These are phyloP conservation scores for Drosophila erecta DNA, from an alignment of 1,140 invertebrate species.

Conservation along the genomic window DNA sequence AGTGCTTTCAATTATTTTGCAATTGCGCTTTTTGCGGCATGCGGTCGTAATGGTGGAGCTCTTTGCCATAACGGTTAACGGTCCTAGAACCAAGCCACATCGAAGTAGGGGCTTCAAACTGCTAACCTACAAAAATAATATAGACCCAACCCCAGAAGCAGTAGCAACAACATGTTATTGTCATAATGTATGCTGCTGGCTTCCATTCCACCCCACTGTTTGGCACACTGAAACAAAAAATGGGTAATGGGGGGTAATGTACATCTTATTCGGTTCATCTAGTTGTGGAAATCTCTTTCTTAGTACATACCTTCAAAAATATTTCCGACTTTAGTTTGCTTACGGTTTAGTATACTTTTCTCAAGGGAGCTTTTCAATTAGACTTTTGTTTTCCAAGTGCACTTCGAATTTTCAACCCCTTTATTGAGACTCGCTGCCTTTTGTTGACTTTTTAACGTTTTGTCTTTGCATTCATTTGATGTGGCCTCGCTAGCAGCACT, in stretches of 20 bases:
- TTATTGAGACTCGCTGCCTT: slow-evolving; percentile 41
- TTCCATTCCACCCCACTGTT: slow-evolving; percentile 24
- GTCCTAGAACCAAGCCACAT: slow-evolving; percentile 17
- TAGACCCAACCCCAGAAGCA: slow-evolving; percentile 19
- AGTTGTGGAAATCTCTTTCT: neutral
- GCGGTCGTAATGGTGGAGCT: slow-evolving; percentile 41
- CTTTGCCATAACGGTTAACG: slow-evolving; percentile 57
- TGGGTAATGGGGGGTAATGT: neutral
- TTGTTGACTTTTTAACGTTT: slow-evolving; percentile 79
- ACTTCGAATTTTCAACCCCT: slow-evolving; percentile 54
- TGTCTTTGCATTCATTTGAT: slow-evolving; percentile 69
- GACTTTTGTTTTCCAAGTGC: neutral
- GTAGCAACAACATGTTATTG: slow-evolving; percentile 71
- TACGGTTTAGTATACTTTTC: too few species aligned
- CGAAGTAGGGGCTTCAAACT: slow-evolving; percentile 11
- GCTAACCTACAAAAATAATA: slow-evolving; percentile 50
- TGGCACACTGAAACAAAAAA: neutral
- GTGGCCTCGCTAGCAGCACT: slow-evolving; percentile 33
- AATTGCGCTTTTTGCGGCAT: slow-evolving; percentile 52
- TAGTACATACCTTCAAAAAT: too few species aligned
- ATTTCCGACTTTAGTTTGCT: too few species aligned
- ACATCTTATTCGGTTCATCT: neutral
- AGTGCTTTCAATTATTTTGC: slow-evolving; percentile 62
- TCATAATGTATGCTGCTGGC: slow-evolving; percentile 62
- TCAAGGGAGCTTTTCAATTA: too few species aligned